Percentiles rank a stretch among this genome's conserved stretches.
These are phyloP conservation scores for Turnix velox DNA, from an alignment of 2,113 vertebrate species.

Conservation along the genomic window DNA sequence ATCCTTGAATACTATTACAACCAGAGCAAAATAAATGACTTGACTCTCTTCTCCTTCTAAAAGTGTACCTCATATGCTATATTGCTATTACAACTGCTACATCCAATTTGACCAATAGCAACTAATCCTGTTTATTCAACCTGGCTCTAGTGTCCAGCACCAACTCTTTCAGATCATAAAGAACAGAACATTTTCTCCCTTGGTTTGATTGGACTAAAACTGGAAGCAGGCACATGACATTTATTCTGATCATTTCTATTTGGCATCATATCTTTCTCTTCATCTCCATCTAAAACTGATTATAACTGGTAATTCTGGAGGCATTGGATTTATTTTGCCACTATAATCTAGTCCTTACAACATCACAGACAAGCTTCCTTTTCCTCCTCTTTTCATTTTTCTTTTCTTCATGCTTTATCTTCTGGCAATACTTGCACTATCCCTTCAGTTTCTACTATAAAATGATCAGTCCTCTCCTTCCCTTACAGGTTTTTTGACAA, in stretches of 20 bases:
- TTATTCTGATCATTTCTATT: neutral
- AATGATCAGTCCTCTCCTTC: neutral
- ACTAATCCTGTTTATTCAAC: neutral
- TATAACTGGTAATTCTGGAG: neutral
- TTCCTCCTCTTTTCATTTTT: neutral
- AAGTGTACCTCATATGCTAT: neutral
- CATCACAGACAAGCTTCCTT: neutral
- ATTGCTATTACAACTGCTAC: neutral
- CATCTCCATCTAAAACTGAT: neutral
- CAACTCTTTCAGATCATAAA: neutral
- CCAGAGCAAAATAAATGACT: neutral
- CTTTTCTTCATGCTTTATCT: neutral
- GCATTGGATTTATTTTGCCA: neutral
- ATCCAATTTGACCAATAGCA: neutral
- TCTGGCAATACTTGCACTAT: neutral
- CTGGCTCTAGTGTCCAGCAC: neutral
- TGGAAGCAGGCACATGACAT: neutral
- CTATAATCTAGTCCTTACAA: neutral
- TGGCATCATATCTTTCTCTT: neutral
- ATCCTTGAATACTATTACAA: neutral
- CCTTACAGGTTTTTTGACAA: neutral
- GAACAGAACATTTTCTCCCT: neutral
- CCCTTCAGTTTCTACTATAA: neutral
- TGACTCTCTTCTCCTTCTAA: neutral
- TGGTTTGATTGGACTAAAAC: neutral